phyloP scores from a whole-genome alignment of 2,888 invertebrate genomes.

The Lycia hirtaria region DNA sequence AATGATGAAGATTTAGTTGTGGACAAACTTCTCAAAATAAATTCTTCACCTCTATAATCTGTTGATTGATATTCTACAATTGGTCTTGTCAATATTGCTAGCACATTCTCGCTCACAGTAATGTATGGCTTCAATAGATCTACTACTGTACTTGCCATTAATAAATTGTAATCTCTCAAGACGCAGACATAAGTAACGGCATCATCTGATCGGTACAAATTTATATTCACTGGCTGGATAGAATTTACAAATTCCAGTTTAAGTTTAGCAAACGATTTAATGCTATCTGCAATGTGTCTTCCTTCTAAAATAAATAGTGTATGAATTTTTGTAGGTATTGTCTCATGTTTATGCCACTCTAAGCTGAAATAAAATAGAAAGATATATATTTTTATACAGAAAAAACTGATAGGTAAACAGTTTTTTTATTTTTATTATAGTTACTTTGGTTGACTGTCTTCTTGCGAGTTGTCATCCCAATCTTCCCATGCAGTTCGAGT shows the following conservation, averaged over 20 bases:
- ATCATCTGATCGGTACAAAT: slow-evolving; percentile 58
- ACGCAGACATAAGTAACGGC: slow-evolving; percentile 64
- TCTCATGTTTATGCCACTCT: slow-evolving; percentile 53
- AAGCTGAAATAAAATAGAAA: slow-evolving; percentile 59
- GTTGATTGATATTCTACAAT: slow-evolving; percentile 69
- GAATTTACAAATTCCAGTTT: slow-evolving; percentile 59
- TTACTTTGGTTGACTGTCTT: slow-evolving; percentile 50
- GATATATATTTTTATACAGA: not conserved
- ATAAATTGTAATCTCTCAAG: slow-evolving; percentile 68
- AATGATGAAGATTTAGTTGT: slow-evolving; percentile 49
- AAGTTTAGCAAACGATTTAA: slow-evolving; percentile 50
- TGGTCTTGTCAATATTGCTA: slow-evolving; percentile 69
- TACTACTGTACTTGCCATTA: slow-evolving; percentile 70
- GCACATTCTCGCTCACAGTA: slow-evolving; percentile 56
- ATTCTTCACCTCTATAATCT: slow-evolving; percentile 48
- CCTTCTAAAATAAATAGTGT: slow-evolving; percentile 73
- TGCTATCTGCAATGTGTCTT: slow-evolving; percentile 64
- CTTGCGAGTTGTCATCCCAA: slow-evolving; percentile 67
- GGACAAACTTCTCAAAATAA: slow-evolving; percentile 61
- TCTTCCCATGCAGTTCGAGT: slow-evolving; percentile 77
- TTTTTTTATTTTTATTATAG: slow-evolving; percentile 7
- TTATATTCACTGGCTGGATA: slow-evolving; percentile 60
- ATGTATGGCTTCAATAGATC: slow-evolving; percentile 64
- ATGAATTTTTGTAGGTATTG: slow-evolving; percentile 55
- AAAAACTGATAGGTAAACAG: not conserved